Evolutionary conservation across 2,113 vertebrate genomes (phyloP), one percentile per base, ranked within the genome.

Genomic region (Eurystomus gularis): DNA sequence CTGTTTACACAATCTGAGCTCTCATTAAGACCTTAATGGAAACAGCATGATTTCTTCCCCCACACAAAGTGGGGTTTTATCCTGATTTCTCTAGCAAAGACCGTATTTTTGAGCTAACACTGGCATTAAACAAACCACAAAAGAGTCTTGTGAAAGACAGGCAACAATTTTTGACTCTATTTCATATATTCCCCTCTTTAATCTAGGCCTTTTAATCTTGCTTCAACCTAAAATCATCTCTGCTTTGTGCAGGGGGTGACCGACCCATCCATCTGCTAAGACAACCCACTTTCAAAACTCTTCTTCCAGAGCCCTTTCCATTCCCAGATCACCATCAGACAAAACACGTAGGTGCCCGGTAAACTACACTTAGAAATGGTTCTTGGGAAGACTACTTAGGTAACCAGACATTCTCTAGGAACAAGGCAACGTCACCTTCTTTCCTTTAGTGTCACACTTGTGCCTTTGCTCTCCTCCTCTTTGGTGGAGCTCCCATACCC

Each of bases 171-270:
- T 97, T 91, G 97, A 97, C 96, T 96, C 97, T 96, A 96, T 96
- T 98, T 97, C 97, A 94, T 97, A 96, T 71, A 98, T 95, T 95
- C 97, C 94, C 86, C 96, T 97, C 98, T 98, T 98, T 98, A 98
- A 98, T 98, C 98, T 98, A 81, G 80, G 96, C 96, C 97, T 98
- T 98, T 98, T 98, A 98, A 98, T 98, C 98, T 98, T 98, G 92
- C 96, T 95, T 98, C 97, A 96, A 93, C 97, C 96, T 97, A 94
- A 98, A 97, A 96, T 96, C 29, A 96, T 97, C 96, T 93, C 97
- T 96, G 82, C 88, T 82, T 48, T 2, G 3, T 23, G 71, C 77
- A 64, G 65, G 68, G 86, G 94, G 88, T 64, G 88, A 87, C 76
- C 40, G 54, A 55, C 81, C 78, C 26, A 48, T 44, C 71, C 89